Percentiles rank a stretch among this genome's conserved stretches.
phyloP scores from a whole-genome alignment of 2,888 invertebrate genomes.

The Lapara coniferarum region DNA sequence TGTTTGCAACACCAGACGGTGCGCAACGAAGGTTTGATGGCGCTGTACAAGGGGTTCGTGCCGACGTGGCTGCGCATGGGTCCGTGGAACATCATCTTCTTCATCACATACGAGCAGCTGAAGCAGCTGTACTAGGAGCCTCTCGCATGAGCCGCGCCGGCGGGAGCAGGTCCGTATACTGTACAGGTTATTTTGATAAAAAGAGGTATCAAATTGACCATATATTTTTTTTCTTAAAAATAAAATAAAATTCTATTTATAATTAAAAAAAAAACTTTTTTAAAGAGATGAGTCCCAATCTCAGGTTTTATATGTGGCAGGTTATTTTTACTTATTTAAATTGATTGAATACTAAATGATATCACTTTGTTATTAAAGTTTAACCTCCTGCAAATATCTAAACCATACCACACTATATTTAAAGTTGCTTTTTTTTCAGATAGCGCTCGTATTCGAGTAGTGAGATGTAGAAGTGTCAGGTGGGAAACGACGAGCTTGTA shows the following conservation, averaged over 20 bases:
- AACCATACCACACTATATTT: too few species aligned
- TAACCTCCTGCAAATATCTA: too few species aligned
- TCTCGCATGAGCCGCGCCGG: not conserved
- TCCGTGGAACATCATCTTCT: conserved; percentile 98
- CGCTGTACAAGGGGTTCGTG: conserved; percentile 97
- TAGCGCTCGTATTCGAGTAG: not conserved
- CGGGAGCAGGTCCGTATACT: not conserved
- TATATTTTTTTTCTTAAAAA: too few species aligned
- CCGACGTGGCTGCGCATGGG: conserved; percentile 98
- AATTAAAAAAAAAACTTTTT: not conserved
- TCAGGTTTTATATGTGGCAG: too few species aligned
- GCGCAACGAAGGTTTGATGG: conserved; percentile 92
- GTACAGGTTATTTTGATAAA: not conserved
- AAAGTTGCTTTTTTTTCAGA: not conserved
- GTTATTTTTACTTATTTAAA: too few species aligned
- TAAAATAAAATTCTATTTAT: too few species aligned
- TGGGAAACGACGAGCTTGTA: conserved; percentile 14
- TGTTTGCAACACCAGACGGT: conserved; percentile 85
- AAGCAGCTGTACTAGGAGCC: conserved; percentile 86
- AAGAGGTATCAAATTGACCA: too few species aligned
- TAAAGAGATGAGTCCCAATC: too few species aligned
- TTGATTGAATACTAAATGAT: too few species aligned
- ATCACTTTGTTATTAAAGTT: too few species aligned
- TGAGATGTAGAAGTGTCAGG: not conserved
- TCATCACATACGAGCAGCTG: conserved; percentile 96